Percentiles rank a stretch among this genome's conserved stretches.
phyloP scores from a whole-genome alignment of 2,113 vertebrate species.

The Pelvicachromis taeniatus region DNA sequence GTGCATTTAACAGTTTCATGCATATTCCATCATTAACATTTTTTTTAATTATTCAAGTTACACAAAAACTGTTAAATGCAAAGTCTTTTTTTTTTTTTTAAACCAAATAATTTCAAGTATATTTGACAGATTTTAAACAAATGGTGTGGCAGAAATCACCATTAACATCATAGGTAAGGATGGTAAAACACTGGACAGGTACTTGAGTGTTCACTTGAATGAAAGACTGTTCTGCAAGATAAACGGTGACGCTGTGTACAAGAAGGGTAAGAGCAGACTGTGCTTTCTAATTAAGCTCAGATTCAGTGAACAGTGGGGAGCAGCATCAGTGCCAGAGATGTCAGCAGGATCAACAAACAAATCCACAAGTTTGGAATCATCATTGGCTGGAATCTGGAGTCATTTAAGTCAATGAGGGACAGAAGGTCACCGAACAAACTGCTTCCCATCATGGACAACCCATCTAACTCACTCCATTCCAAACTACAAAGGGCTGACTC shows the following conservation, averaged over 20 bases:
- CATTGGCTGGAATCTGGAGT: neutral
- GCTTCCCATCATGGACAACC: neutral
- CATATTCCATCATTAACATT: neutral
- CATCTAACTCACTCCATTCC: neutral
- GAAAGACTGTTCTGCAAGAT: neutral
- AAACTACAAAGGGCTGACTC: neutral
- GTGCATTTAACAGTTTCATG: neutral
- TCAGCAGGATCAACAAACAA: neutral
- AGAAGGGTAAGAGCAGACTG: neutral
- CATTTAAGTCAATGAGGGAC: neutral
- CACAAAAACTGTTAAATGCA: neutral
- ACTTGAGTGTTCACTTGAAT: neutral
- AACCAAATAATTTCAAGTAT: neutral
- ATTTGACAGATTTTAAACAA: neutral
- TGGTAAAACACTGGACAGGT: neutral
- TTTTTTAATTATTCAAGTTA: neutral
- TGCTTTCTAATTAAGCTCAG: neutral
- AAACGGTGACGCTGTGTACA: neutral
- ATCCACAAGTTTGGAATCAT: neutral
- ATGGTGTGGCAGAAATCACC: neutral
- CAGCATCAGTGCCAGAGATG: neutral
- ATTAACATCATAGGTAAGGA: neutral
- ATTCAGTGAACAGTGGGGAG: neutral
- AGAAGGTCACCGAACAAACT: neutral
- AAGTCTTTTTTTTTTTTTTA: neutral